Base-by-base conservation (phyloP, 2,113 vertebrate species). In the Takifugu flavidus region DNA sequence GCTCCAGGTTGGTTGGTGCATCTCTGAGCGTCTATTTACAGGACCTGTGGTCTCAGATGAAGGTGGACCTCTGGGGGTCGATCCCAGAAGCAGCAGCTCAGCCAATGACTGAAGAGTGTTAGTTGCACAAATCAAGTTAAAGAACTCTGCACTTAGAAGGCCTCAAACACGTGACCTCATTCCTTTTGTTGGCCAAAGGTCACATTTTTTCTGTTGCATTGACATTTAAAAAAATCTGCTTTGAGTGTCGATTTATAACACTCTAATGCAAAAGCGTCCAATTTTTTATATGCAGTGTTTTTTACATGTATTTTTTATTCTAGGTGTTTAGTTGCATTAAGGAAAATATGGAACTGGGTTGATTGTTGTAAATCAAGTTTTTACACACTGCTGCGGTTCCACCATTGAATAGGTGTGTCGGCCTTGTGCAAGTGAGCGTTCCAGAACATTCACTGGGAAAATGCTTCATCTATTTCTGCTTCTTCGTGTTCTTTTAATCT, bases 281-380 rank as follows among this genome's bases (percentile, higher is more conserved):
- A 31, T 4, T 53, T 83, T 83, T 79, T 85, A 58, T 62, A 75
- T 49, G 70, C 65, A 65, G 53, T 5, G 45, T 74, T 69, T 82
- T 72, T 70, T 67, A 74, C 56, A 39, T 79, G 59, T 80, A 72
- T 6, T 69, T 64, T 65, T 53, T 72, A 58, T 59, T 43, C 25
- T 34, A 59, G 58, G 53, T 53, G 63, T 68, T 4, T 42, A 56
- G 56, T 66, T 56, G 54, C 63, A 20, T 46, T 31, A 52, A 61
- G 50, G 39, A 64, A 27, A 42, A 39, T 69, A 14, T 70, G 42
- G 70, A 67, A 31, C n/a, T 50, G 2, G 3, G 6, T 50, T 20
- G 8, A 10, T 14, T 10, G 14, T 34, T 74, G 6, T 79, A 61
- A 56, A 75, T 69, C 69, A 70, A 74, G 67, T 57, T 57, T 63